Base-by-base conservation (phyloP, 2,797 vertebrate species). In the Cossypha polioptera region DNA sequence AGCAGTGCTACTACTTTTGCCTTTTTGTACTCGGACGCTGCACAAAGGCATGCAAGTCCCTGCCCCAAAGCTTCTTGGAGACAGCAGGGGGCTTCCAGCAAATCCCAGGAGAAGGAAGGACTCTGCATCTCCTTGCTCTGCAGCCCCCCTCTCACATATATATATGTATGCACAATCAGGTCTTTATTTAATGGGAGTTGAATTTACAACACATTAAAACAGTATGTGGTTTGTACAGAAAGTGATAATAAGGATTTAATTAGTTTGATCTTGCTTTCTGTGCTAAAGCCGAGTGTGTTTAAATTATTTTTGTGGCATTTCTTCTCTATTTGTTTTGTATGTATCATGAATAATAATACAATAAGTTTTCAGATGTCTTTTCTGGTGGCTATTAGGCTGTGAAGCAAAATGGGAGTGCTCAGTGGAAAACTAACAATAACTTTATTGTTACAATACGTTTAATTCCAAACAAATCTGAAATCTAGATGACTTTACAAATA, bases 281-380 rank as follows among this genome's bases (percentile, higher is more conserved):
- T 83, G 84, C 65, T 90, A 90, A 68, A 85, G 73, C 43, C 61
- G 48, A 67, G 19, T 85, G 72, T 26, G 54, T 54, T 91, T 94
- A 85, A 93, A 89, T 85, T 36, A 87, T 92, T 88, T 77, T 63
- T 91, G 87, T 86, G 72, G 19, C 47, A 77, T 91, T 94, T 96
- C 47, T 93, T 89, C 89, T 65, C 79, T 72, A 47, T 91, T 95
- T 87, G 65, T 38, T 93, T 94, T 95, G 57, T 48, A 80, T 76
- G 75, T 75, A 74, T 91, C 86, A 91, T 93, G 95, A 95, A 96
- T 95, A 96, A 95, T 65, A 92, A 75, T 21, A 93, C 89, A 86
- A 83, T 96, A 87, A 86, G 74, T 89, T 94, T 95, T 88, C 78
- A 93, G 61, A 95, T 78, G 77, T 72, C 65, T 88, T 72, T 95